Base-by-base conservation (phyloP, 1,140 invertebrate genomes). In the Hyles vespertilio region DNA sequence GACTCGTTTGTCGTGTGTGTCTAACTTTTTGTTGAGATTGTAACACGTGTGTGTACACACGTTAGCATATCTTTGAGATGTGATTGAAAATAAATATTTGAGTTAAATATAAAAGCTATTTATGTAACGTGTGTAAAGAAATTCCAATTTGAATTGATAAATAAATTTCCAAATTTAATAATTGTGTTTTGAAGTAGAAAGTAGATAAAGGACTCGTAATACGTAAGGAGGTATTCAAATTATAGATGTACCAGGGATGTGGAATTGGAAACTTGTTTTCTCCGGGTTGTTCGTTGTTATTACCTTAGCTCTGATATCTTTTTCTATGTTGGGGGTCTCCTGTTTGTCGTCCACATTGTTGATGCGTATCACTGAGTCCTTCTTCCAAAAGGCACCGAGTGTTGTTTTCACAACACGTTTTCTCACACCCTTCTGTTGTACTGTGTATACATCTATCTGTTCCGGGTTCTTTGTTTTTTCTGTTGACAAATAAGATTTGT, bases 381-480 rank as follows among this genome's bases (percentile, higher is more conserved):
- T 89, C 64, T 90, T 91, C 93, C 93, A 94, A 66, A 93, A 93
- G 58, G 92, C 91, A 71, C 89, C 83, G 69, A 94, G 77, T 58
- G 91, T 90, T 60, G 90, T 91, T 72, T 87, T 90, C 59, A 91
- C 84, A 58, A 93, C 89, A 74, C 92, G 91, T 79, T 92, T 91
- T 56, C 91, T 87, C 67, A 91, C 91, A 76, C 92, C 92, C 67
- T 91, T 91, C 79, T 91, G 91, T 79, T 91, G 91, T 57, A 93
- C 89, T 55, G 91, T 91, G 89, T 91, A 93, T 72, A 93, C 90
- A 67, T 91, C 91, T 87, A 93, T 91, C 82, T 92, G 90, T 78
- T 93, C 91, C 72, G 91, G 91, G 88, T 92, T 92, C 87, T 92
- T 92, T 87, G 92, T 93, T 89, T 93, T 93, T 89, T 93, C 92